A percentile compares a stretch with the other conserved stretches of the same genome.
phyloP scores from a whole-genome alignment of 2,888 invertebrate genomes.

The Alentia gelatinosa region DNA sequence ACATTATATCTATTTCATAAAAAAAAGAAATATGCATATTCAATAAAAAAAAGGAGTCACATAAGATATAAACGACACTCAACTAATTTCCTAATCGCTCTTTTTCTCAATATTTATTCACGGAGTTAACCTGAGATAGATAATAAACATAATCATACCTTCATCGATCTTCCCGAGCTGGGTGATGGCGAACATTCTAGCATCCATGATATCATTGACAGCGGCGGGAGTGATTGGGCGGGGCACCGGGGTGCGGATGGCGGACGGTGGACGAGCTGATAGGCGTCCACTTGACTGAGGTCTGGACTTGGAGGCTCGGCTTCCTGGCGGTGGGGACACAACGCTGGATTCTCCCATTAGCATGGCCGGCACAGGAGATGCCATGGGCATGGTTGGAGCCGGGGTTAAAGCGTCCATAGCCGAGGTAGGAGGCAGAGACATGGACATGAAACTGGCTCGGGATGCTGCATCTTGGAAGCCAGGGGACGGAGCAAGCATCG shows the following conservation, averaged over 20 bases:
- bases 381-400: neutral
- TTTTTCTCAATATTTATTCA: no score
- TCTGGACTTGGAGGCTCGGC: neutral
- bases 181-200: no score
- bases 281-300: neutral
- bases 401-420: neutral
- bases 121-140: no score
- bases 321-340: neutral
- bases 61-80: no score
- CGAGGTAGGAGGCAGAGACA: neutral
- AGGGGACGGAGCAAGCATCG: neutral
- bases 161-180: slow-evolving; percentile 1
- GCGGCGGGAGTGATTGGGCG: slow-evolving; percentile 12
- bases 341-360: neutral
- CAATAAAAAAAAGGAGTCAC: no score
- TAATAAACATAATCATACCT: neutral
- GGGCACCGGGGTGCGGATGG: neutral
- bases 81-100: no score
- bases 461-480: neutral
- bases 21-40: no score
- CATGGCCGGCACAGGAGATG: neutral
- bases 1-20: no score
- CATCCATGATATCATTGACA: neutral
- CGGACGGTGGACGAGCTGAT: neutral
- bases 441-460: neutral